A percentile compares a stretch with the other conserved stretches of the same genome.
phyloP scores from a whole-genome alignment of 2,113 vertebrate genomes.

The Cacatua alba region DNA sequence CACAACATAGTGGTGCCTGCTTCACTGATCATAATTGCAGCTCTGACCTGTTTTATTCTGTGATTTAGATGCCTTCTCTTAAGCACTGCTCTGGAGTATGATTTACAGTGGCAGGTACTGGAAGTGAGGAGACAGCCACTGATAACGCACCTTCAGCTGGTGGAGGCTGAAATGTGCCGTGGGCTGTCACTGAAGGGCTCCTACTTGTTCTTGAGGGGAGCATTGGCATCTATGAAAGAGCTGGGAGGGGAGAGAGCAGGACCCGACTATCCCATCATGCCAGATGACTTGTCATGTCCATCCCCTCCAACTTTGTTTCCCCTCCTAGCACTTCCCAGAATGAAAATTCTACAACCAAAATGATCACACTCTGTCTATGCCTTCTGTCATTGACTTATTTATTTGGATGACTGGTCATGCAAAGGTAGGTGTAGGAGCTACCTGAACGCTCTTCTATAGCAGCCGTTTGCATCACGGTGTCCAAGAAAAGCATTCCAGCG shows the following conservation, averaged over 20 bases:
- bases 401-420: background rate
- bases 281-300: background rate
- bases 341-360: background rate
- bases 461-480: background rate
- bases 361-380: background rate
- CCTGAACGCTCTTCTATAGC: background rate
- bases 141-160: background rate
- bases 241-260: background rate
- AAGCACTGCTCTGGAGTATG: slow-evolving; percentile 33
- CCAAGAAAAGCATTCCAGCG: background rate
- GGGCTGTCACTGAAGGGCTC: background rate
- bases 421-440: background rate
- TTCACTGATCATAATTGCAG: slow-evolving; percentile 70
- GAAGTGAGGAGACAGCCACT: background rate
- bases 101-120: slow-evolving; percentile 36
- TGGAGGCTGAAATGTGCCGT: background rate
- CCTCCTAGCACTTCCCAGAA: background rate
- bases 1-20: slow-evolving; percentile 60
- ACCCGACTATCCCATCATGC: background rate
- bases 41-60: slow-evolving; percentile 68
- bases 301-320: background rate
- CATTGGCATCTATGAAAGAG: background rate
- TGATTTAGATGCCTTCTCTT: slow-evolving; percentile 69
- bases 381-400: background rate
- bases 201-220: background rate